Base-by-base conservation (phyloP, 2,888 invertebrate species). In the Aphidoletes aphidimyza region DNA sequence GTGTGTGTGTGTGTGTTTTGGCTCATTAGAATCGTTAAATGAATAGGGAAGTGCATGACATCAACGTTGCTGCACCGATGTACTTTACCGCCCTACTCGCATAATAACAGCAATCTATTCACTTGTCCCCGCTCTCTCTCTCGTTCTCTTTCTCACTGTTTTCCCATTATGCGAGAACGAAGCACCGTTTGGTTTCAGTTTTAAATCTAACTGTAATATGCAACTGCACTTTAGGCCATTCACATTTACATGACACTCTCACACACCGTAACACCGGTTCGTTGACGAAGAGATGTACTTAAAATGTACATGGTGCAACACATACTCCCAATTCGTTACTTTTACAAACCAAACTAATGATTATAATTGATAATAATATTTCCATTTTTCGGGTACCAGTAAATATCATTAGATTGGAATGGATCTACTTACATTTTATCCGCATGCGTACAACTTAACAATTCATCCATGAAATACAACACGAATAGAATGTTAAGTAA, bases 51-150 rank as follows among this genome's bases (percentile, higher is more conserved):
- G n/a, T 69, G 34, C 30, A 69, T 69, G 69, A 69, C 54, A 54
- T 54, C 54, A 54, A 14, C 19, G 69, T 69, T 30, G 34, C 69
- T 69, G 34, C 34, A 69, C 11, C 69, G n/a, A 34, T 69, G 69
- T 69, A 69, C 69, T 69, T 26, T 14, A 30, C 34, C 69, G 69
- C 34, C 69, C 69, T 17, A 69, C 34, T 69, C 30, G 30, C 11
- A 69, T 69, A 69, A 69, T 69, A 69, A 69, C 69, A 69, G 34
- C 69, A 69, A 69, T 69, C 69, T 69, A 69, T 69, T 69, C 69
- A 69, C 69, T 69, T 69, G 2, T 47, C 47, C 2, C 17, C 47
- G 2, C 9, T 17, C 54, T 54, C 22, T 22, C 54, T 22, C 54
- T 22, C 54, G n/a, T 54, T 47, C 39, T 39, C 11, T 39, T 8